Percentiles rank a stretch among this genome's conserved stretches.
phyloP scores from a whole-genome alignment of 23 tunicate species.

The Corella eumyota region DNA sequence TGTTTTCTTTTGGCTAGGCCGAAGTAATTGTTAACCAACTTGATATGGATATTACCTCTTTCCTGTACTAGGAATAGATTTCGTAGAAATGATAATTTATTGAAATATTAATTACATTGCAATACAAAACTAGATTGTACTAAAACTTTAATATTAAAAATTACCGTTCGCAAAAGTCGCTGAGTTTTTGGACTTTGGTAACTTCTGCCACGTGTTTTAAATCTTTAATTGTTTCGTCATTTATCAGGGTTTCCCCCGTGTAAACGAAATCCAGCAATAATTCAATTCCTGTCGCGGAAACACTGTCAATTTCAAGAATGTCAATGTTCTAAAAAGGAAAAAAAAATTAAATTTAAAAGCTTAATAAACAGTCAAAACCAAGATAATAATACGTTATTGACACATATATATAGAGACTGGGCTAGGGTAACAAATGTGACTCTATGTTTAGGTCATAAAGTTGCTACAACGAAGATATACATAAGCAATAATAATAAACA shows the following conservation, averaged over 20 bases:
- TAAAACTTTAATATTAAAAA: no score
- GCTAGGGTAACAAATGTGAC: no score
- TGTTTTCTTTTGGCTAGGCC: no score
- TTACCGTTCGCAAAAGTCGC: neutral
- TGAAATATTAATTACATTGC: no score
- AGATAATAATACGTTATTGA: neutral
- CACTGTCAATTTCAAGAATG: slow-evolving; percentile 2
- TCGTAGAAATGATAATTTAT: no score
- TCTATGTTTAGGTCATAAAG: neutral
- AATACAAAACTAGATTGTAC: no score
- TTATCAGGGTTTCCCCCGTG: slow-evolving; percentile 6
- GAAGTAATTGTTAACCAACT: no score
- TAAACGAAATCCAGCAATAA: slow-evolving; percentile 22
- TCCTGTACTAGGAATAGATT: no score
- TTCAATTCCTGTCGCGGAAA: slow-evolving; percentile 2
- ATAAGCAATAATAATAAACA: no score
- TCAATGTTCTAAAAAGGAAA: neutral
- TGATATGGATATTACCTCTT: no score
- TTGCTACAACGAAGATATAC: no score
- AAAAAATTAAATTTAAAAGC: no score
- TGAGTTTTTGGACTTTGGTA: slow-evolving; percentile 1
- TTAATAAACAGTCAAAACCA: neutral
- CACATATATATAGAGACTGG: neutral
- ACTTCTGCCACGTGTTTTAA: slow-evolving; percentile 12
- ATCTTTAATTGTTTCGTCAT: neutral